These are phyloP conservation scores for Fregata magnificens DNA, from an alignment of 2,113 vertebrate species.

Conservation along the genomic window DNA sequence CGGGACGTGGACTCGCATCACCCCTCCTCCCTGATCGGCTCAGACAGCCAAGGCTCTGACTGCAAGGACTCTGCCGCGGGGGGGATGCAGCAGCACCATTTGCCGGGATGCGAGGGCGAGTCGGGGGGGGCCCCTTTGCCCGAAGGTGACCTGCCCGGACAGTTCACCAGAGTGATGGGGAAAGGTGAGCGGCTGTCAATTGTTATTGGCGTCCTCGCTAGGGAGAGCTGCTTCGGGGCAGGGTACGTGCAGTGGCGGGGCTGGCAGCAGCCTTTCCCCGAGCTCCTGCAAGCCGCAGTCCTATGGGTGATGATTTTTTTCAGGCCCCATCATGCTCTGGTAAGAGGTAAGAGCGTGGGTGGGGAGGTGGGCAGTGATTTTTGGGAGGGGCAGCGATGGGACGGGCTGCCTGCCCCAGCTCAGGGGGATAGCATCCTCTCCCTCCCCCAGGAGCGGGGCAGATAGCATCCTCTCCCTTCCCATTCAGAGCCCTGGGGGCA, in stretches of 20 bases:
- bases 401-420: neutral
- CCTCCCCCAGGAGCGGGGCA: neutral
- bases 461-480: neutral
- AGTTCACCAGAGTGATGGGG: constrained; percentile 98
- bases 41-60: constrained; percentile 77
- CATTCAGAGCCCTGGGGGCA: neutral
- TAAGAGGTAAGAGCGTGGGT: neutral
- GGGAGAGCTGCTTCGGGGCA: neutral
- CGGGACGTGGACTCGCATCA: constrained; percentile 73
- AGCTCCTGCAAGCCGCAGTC: neutral
- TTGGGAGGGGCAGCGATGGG: neutral
- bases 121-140: constrained; percentile 79
- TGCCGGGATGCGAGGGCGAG: constrained; percentile 87
- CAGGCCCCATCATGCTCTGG: neutral
- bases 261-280: neutral
- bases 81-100: constrained; percentile 78
- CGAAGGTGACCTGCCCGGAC: constrained; percentile 90
- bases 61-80: constrained; percentile 70
- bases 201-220: accelerated
- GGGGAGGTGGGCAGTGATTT: neutral
- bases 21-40: constrained; percentile 77
- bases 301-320: neutral
- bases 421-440: too few species aligned
- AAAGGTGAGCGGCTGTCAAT: constrained; percentile 81
- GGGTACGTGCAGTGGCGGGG: accelerated